Evolutionary conservation across 2,888 invertebrate genomes (phyloP).

Genomic region (Acronicta leporina): DNA sequence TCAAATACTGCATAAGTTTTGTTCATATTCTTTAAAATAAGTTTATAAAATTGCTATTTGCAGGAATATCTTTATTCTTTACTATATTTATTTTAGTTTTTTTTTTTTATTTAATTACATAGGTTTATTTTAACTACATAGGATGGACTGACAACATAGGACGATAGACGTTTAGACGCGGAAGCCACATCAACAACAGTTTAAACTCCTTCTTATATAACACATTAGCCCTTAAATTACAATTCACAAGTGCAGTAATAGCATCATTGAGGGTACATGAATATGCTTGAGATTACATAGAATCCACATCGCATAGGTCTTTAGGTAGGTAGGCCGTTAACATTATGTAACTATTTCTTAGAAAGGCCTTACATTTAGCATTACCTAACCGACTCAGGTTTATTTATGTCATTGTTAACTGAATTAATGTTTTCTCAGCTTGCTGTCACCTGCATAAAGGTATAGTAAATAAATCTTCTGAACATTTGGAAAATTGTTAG

Average conservation of each 20-base stretch:
- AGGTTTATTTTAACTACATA: no score
- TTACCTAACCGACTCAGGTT: slow-evolving; percentile 50
- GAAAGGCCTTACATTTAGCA: slow-evolving; percentile 46
- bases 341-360: slow-evolving; percentile 49
- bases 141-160: no score
- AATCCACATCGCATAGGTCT: slow-evolving; percentile 41
- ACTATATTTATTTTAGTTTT: no score
- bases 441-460: slow-evolving; percentile 33
- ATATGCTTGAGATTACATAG: slow-evolving; percentile 50
- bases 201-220: slow-evolving; percentile 8
- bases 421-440: slow-evolving; percentile 57
- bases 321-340: slow-evolving; percentile 32
- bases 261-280: slow-evolving; percentile 44
- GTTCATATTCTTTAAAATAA: no score
- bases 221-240: slow-evolving; percentile 16
- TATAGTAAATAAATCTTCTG: slow-evolving; percentile 40
- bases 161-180: not conserved
- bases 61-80: no score
- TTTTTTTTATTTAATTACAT: no score
- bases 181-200: not conserved
- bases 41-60: no score
- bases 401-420: slow-evolving; percentile 59
- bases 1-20: no score
- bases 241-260: slow-evolving; percentile 30
- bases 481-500: slow-evolving; percentile 37